Percentiles rank a stretch among this genome's conserved stretches.
These are phyloP conservation scores for Dendrocincla tyrannina DNA, from an alignment of 2,797 vertebrate genomes.

Conservation along the genomic window DNA sequence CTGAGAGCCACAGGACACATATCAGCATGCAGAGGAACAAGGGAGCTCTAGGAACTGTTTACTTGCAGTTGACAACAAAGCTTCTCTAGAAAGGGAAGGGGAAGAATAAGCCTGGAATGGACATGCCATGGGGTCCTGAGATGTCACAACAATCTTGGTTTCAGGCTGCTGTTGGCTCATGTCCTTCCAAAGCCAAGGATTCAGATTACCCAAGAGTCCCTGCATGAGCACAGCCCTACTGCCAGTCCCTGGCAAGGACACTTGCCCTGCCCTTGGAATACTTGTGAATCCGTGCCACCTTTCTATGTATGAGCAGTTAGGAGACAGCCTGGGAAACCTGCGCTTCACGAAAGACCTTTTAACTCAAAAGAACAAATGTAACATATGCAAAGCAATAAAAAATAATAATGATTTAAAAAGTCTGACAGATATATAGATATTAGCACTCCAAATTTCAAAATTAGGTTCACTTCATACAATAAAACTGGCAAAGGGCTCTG, in stretches of 20 bases:
- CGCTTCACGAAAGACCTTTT: background rate
- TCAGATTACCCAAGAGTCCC: background rate
- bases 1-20: background rate
- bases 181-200: background rate
- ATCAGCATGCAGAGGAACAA: background rate
- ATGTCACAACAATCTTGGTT: slow-evolving; percentile 1
- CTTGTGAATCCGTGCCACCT: background rate
- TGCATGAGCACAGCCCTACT: background rate
- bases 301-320: background rate
- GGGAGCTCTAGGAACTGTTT: background rate
- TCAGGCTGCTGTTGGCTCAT: background rate
- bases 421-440: background rate
- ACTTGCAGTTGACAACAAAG: background rate
- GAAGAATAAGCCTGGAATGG: background rate
- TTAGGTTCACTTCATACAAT: accelerated
- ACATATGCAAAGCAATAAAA: background rate
- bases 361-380: background rate
- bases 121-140: background rate
- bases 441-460: background rate
- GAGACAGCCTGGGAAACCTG: background rate
- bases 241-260: background rate
- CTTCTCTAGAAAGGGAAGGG: background rate
- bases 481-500: background rate
- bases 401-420: too few relatives aligned
- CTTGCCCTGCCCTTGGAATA: background rate